These are phyloP conservation scores for Coenobita brevimanus DNA, from an alignment of 1,140 invertebrate species.

Conservation along the genomic window DNA sequence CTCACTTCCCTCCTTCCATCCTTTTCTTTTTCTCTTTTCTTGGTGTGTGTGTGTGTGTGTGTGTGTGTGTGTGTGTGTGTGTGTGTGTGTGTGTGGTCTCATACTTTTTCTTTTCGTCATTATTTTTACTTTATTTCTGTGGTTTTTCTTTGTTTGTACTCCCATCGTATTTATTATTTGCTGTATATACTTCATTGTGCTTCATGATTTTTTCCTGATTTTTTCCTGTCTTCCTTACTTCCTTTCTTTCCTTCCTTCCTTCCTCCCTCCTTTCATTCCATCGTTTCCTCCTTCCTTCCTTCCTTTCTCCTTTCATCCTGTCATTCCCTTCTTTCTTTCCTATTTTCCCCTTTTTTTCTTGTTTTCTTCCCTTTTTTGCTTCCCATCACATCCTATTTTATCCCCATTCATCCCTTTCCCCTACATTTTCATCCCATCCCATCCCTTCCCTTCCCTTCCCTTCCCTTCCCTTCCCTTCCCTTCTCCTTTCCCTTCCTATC, in stretches of 20 bases:
- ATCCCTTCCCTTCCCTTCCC: background rate
- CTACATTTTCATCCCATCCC: background rate
- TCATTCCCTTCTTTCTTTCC: background rate
- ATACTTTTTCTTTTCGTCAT: background rate
- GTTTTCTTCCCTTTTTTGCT: background rate
- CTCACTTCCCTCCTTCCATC: background rate
- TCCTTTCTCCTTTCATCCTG: background rate
- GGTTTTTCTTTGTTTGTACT: background rate
- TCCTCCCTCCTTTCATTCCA: background rate
- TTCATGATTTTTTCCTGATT: no score
- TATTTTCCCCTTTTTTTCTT: background rate
- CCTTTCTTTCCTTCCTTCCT: background rate
- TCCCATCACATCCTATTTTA: background rate
- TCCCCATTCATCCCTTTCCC: background rate
- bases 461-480: background rate
- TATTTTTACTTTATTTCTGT: background rate
- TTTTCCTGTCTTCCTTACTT: background rate
- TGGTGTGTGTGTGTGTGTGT: constrained; percentile 15
- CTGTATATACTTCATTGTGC: no score
- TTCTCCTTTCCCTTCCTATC: no score
- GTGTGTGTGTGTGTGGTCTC: background rate
- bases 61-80: constrained; percentile 21
- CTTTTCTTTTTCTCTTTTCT: background rate
- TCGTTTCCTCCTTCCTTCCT: background rate
- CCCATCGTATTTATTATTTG: no score